Conservation (phyloP, 2,113 vertebrate genomes). For the Micronycteris hirsuta region DNA sequence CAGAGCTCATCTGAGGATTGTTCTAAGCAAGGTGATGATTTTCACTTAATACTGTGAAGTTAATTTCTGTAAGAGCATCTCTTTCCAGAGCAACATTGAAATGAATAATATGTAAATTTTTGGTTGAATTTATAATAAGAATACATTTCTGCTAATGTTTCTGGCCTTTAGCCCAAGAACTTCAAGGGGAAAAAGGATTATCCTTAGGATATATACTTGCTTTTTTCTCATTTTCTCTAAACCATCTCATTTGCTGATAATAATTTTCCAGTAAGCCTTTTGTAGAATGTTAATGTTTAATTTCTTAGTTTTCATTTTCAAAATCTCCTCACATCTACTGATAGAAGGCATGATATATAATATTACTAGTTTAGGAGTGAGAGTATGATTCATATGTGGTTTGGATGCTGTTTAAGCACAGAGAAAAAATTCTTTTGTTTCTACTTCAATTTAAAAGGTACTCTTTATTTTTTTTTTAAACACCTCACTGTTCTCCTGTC, state of each 20-base stretch:
- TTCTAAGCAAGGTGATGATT: not conserved
- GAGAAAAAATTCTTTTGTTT: not conserved
- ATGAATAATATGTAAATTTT: not conserved
- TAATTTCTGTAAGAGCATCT: not conserved
- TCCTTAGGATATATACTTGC: not conserved
- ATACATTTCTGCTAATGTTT: not conserved
- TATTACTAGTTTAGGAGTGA: not conserved
- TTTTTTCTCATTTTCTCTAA: constrained; percentile 1
- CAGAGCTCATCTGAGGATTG: not conserved
- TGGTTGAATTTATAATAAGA: constrained; percentile 2
- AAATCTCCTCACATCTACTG: not conserved
- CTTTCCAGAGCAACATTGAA: not conserved
- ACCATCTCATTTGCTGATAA: not conserved
- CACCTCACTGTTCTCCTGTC: not conserved
- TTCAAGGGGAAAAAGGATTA: not conserved
- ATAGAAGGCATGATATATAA: not conserved
- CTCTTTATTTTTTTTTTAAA: not conserved
- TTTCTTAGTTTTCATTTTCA: not conserved
- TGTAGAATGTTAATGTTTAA: not conserved
- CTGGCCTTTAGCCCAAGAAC: not conserved
- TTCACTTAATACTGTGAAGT: not conserved
- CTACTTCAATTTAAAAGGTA: not conserved
- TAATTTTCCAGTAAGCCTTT: not conserved
- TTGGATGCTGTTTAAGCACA: not conserved
- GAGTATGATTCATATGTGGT: not conserved